These are phyloP conservation scores for Vireo altiloquus DNA, from an alignment of 2,113 vertebrate species.

Conservation along the genomic window DNA sequence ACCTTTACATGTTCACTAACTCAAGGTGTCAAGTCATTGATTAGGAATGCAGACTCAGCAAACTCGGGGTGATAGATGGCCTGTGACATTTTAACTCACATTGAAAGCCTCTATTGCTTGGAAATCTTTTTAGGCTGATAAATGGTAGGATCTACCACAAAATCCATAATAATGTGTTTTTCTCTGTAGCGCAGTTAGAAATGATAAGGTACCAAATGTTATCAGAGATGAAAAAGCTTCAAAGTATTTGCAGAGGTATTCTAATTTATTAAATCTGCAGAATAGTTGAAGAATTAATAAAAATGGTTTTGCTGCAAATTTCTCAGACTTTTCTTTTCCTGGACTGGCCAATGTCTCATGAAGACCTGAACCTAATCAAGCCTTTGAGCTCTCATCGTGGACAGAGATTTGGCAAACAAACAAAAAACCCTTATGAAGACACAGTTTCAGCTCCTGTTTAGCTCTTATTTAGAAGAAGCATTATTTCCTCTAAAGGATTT, in stretches of 20 bases:
- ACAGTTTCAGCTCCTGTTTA: neutral
- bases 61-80: neutral
- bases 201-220: slow-evolving; percentile 11
- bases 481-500: neutral
- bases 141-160: slow-evolving; percentile 14
- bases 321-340: neutral
- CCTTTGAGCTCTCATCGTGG: neutral
- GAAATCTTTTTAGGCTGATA: slow-evolving; percentile 34
- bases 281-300: neutral
- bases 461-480: neutral
- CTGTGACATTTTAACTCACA: neutral
- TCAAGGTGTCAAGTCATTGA: neutral
- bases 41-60: slow-evolving; percentile 7
- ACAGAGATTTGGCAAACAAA: neutral
- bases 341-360: neutral
- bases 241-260: neutral
- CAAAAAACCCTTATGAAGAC: neutral
- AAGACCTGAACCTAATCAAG: neutral
- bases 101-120: neutral
- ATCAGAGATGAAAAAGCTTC: slow-evolving; percentile 8
- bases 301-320: rapidly evolving
- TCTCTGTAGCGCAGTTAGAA: neutral
- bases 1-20: neutral
- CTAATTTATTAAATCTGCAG: slow-evolving; percentile 20
- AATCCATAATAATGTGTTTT: slow-evolving; percentile 42